Evolutionary conservation across 1,140 invertebrate species (phyloP).

Genomic region (Pseudomyrmex cubaensis): DNA sequence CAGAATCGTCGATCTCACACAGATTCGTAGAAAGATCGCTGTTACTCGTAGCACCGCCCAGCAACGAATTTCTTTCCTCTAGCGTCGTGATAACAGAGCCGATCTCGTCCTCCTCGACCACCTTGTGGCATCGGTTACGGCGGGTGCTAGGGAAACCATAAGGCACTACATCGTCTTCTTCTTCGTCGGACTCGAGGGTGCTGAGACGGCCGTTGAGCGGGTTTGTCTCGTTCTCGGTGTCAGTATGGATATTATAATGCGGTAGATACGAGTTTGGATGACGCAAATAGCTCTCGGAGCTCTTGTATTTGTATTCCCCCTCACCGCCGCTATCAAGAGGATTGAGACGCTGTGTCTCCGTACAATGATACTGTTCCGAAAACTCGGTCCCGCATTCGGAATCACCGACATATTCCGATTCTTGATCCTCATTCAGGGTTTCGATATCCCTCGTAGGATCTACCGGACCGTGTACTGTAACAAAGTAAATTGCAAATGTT

Average conservation of each 20-base stretch:
- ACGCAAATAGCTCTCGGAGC: constrained; percentile 90
- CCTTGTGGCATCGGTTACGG: constrained; percentile 85
- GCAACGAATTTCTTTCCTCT: constrained; percentile 91
- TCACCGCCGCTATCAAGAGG: constrained; percentile 89
- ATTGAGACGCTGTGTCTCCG: constrained; percentile 87
- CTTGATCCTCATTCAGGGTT: constrained; percentile 89
- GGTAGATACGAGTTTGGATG: constrained; percentile 95
- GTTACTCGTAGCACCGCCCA: constrained; percentile 89
- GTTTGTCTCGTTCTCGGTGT: constrained; percentile 87
- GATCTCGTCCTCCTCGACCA: constrained; percentile 85
- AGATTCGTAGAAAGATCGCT: constrained; percentile 95
- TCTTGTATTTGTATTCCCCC: constrained; percentile 85
- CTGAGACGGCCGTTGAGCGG: constrained; percentile 84
- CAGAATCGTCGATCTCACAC: constrained; percentile 97
- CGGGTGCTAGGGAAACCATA: constrained; percentile 89
- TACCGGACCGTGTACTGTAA: constrained; percentile 83
- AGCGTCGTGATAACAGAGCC: constrained; percentile 86
- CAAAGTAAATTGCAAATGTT: background rate
- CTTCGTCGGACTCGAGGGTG: constrained; percentile 83
- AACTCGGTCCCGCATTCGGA: constrained; percentile 88
- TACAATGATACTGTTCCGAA: constrained; percentile 86
- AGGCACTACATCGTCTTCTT: constrained; percentile 87
- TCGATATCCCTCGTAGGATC: constrained; percentile 88
- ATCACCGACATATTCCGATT: constrained; percentile 90
- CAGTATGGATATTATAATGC: constrained; percentile 89